phyloP scores from a whole-genome alignment of 1,140 invertebrate genomes.

The Tetramorium simillimum region DNA sequence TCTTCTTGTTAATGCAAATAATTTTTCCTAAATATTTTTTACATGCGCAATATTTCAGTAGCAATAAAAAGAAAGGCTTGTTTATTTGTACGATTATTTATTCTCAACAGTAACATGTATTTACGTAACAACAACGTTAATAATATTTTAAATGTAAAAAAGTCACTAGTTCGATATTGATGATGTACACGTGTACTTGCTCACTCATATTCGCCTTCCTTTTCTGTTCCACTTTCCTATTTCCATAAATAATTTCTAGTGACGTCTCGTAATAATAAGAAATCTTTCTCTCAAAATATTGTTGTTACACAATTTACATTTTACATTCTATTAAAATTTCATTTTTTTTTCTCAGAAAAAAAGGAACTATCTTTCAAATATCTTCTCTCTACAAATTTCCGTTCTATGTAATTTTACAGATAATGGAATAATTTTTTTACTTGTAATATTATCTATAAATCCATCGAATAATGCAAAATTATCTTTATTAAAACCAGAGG shows the following conservation, averaged over 20 bases:
- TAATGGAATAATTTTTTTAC: neutral
- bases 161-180: constrained; percentile 48
- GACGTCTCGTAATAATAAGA: neutral
- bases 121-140: constrained; percentile 73
- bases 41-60: neutral
- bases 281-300: constrained; percentile 25
- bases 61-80: neutral
- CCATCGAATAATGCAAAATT: neutral
- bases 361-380: constrained; percentile 5
- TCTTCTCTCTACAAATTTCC: neutral
- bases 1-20: no score
- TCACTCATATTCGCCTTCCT: neutral
- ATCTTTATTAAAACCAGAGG: neutral
- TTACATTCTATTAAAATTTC: neutral
- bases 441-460: neutral
- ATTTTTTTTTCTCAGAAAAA: neutral
- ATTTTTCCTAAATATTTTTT: neutral
- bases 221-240: neutral
- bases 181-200: neutral
- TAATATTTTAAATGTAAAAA: constrained; percentile 70
- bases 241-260: constrained; percentile 25
- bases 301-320: neutral
- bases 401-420: neutral
- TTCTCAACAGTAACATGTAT: constrained; percentile 73
- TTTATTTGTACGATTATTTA: constrained; percentile 66